Base-by-base conservation (phyloP, 30 jellyfish, hydroid and myxozoan species). In the Pelagia noctiluca region DNA sequence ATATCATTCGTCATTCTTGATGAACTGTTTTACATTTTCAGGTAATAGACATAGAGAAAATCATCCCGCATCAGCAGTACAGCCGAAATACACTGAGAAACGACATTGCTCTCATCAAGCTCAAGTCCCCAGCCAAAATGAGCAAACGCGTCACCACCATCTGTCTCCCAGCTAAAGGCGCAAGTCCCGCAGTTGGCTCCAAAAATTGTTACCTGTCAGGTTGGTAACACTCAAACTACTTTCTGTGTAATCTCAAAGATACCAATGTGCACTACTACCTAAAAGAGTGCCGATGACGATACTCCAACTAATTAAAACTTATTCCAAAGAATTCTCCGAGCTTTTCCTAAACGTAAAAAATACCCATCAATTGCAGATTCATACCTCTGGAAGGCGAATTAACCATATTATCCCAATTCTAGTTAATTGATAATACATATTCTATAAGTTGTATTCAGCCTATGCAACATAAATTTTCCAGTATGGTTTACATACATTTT, bases 121-220 rank as follows among this genome's bases (percentile, higher is more conserved):
- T 84, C 75, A 74, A 57, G 34, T 12, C 28, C 19, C 95, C 95
- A 0, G 95, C 66, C 33, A 28, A 16, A 49, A 24, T 84, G 33
- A 84, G 62, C 76, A 12, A 37, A 21, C 69, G 89, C 13, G 95
- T 73, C 25, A 74, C 47, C 34, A 61, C 88, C 0, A 48, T 84
- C 22, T 84, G 95, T 42, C 78, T 84, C 8, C 95, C 95, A 21
- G 34, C 83, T 0, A 52, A 31, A 29, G 88, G 88, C 26, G 60
- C 78, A 49, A 57, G 88, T 28, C 95, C 95, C 24, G 32, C 61
- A 35, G 42, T 84, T 34, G 95, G 95, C 38, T 63, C 90, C 18
- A 63, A 74, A 11, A 76, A 82, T 21, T 84, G 95, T 63, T 71
- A 54, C 47, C 21, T 84, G 54, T 72, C 95, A 84, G 95, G 95